A percentile compares a stretch with the other conserved stretches of the same genome.
phyloP scores from a whole-genome alignment of 2,888 invertebrate genomes.

The Nemapogon koenigi region DNA sequence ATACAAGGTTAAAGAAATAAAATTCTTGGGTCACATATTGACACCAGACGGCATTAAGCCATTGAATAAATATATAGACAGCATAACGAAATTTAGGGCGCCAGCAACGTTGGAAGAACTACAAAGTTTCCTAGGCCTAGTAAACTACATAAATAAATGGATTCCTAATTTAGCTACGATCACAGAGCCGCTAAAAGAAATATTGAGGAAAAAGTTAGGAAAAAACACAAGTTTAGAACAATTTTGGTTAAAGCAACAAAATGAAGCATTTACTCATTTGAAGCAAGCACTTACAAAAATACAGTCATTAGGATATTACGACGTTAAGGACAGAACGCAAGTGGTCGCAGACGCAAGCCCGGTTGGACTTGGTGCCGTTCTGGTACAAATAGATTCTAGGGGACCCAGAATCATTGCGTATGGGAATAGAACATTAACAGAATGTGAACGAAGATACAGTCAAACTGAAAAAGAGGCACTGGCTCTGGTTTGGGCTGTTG shows the following conservation, averaged over 20 bases:
- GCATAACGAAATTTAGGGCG: constrained; percentile 21
- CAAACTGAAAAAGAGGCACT: constrained; percentile 25
- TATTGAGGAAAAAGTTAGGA: constrained; percentile 6
- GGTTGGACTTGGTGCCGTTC: constrained; percentile 24
- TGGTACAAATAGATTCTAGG: constrained; percentile 21
- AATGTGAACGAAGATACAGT: constrained; percentile 25
- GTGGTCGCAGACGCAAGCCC: constrained; percentile 29
- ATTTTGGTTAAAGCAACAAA: too few species aligned
- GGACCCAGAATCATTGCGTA: constrained; percentile 28
- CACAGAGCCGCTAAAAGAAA: constrained; percentile 5
- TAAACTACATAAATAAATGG: constrained; percentile 22
- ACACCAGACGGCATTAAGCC: constrained; percentile 22
- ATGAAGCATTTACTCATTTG: too few species aligned
- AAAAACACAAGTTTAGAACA: too few species aligned
- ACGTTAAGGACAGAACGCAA: constrained; percentile 21
- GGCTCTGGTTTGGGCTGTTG: constrained; percentile 21
- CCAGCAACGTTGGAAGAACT: constrained; percentile 20
- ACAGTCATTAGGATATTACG: constrained; percentile 22
- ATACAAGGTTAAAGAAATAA: constrained; percentile 17
- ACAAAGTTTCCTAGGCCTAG: constrained; percentile 22
- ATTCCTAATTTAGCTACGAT: constrained; percentile 9
- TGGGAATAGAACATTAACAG: constrained; percentile 29
- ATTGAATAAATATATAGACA: constrained; percentile 9
- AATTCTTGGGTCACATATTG: constrained; percentile 24
- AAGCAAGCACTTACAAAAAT: constrained; percentile 21